phyloP scores from a whole-genome alignment of 2,113 vertebrate species.

The Natator depressus region DNA sequence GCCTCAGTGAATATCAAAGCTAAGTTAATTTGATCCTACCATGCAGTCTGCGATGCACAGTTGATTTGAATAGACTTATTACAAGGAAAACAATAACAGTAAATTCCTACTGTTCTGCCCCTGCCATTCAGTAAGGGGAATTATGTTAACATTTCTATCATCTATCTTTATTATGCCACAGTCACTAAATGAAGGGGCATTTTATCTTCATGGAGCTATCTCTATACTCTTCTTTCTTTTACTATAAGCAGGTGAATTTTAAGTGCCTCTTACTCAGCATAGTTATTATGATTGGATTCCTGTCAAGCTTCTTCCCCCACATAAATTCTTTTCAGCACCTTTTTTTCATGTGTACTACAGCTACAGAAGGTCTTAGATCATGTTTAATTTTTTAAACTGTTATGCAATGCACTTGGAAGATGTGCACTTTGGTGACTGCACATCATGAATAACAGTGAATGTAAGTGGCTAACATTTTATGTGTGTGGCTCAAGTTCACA shows the following conservation, averaged over 20 bases:
- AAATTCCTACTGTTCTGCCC: background rate
- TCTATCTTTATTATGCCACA: background rate
- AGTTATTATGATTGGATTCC: conserved; percentile 1
- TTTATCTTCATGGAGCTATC: conserved; percentile 10
- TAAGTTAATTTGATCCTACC: background rate
- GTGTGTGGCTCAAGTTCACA: background rate
- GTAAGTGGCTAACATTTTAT: background rate
- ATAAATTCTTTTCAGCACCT: background rate
- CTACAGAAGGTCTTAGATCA: background rate
- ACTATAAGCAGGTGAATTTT: conserved; percentile 16
- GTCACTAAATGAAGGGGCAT: background rate
- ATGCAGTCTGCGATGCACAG: background rate
- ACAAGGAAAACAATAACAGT: background rate
- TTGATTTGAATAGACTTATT: background rate
- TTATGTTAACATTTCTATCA: background rate
- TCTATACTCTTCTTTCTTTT: background rate
- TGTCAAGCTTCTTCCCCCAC: background rate
- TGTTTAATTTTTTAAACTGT: background rate
- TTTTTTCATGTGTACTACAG: background rate
- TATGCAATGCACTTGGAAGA: background rate
- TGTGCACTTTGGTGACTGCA: background rate
- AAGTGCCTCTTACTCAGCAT: background rate
- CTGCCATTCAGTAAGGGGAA: background rate
- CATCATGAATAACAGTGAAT: background rate
- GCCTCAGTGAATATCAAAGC: background rate